Conservation (phyloP, 2,113 vertebrate genomes). For the Formicarius rufipectus region DNA sequence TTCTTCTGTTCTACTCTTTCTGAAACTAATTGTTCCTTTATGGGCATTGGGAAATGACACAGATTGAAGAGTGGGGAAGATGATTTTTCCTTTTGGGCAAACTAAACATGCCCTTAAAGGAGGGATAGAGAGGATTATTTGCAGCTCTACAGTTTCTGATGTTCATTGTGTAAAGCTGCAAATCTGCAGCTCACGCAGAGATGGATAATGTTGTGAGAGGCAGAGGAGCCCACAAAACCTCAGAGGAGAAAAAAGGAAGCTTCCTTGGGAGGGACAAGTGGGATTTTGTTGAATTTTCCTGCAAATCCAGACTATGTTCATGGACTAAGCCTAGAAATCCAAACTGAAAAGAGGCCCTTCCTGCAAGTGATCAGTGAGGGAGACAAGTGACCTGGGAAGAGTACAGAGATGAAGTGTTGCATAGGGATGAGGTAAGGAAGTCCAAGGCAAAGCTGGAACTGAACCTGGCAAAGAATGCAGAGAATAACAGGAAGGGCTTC, state of each 20-base stretch:
- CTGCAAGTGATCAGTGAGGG: not conserved
- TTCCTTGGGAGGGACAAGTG: not conserved
- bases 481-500: not conserved
- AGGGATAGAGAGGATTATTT: not conserved
- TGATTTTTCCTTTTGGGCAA: not conserved
- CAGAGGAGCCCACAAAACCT: not conserved
- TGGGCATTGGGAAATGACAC: not conserved
- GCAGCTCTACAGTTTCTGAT: not conserved
- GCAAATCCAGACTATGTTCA: fast-evolving
- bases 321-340: not conserved
- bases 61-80: not conserved
- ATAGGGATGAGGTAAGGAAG: not conserved
- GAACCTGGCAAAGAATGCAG: not conserved
- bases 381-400: not conserved
- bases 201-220: not conserved
- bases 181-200: not conserved
- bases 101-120: not conserved
- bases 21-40: not conserved
- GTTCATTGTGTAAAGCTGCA: not conserved
- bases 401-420: not conserved
- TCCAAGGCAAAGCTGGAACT: not conserved
- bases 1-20: not conserved
- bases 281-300: not conserved
- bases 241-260: not conserved
- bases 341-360: not conserved